Conservation (phyloP, 2,888 invertebrate genomes). For the Ferrisia virgata region DNA sequence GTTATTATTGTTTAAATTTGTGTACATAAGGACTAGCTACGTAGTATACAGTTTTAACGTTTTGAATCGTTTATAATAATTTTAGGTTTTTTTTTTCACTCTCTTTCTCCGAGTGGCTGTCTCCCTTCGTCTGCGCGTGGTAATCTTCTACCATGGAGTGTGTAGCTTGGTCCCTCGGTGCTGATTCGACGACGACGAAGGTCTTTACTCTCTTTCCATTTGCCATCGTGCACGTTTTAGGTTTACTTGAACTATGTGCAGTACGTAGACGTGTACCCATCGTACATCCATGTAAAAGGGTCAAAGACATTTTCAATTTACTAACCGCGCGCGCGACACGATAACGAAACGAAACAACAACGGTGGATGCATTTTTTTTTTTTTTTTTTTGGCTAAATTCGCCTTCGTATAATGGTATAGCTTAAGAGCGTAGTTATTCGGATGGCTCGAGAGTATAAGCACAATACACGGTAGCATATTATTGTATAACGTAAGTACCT, state of each 20-base stretch:
- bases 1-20: not conserved
- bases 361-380: too few species aligned
- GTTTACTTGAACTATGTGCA: not conserved
- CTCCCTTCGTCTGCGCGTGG: not conserved
- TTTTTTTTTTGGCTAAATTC: not conserved
- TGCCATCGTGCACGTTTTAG: not conserved
- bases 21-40: not conserved
- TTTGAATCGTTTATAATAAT: not conserved
- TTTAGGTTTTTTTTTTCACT: not conserved
- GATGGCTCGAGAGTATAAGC: too few species aligned
- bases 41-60: not conserved
- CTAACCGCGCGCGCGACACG: not conserved
- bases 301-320: slow-evolving; percentile 3
- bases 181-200: not conserved
- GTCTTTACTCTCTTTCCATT: not conserved
- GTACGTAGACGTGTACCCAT: not conserved
- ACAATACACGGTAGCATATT: not conserved
- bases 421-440: not conserved
- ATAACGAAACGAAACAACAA: too few species aligned
- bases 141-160: too few species aligned
- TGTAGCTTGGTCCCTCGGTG: not conserved
- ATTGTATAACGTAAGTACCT: not conserved
- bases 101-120: not conserved
- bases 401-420: not conserved
- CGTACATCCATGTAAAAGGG: not conserved